These are phyloP conservation scores for Adineta ricciae DNA, from an alignment of 2,888 invertebrate genomes.

Conservation along the genomic window DNA sequence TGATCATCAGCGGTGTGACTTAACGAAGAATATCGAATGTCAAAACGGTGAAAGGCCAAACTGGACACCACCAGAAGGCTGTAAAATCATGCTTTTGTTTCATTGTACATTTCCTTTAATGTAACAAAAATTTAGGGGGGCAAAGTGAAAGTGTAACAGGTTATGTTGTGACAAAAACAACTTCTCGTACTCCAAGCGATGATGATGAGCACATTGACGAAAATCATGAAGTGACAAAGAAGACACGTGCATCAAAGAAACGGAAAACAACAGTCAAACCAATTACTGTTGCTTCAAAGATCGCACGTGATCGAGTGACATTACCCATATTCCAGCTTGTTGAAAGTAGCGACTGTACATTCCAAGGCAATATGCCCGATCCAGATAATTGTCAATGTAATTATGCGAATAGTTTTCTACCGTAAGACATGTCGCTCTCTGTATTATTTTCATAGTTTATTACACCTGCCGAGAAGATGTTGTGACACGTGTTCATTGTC, in stretches of 20 bases:
- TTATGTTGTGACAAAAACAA: background rate
- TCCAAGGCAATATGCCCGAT: slow-evolving; percentile 26
- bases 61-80: slow-evolving; percentile 34
- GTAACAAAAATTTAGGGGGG: background rate
- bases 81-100: background rate
- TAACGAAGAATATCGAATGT: slow-evolving; percentile 27
- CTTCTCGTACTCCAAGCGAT: background rate
- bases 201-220: background rate
- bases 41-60: slow-evolving; percentile 32
- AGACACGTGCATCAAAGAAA: background rate
- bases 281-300: slow-evolving; percentile 6
- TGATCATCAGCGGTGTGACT: slow-evolving; percentile 32
- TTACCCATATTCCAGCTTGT: background rate
- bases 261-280: background rate
- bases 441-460: slow-evolving; percentile 16
- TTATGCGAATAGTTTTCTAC: background rate
- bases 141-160: background rate
- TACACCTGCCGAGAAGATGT: slow-evolving; percentile 26
- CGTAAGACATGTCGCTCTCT: background rate
- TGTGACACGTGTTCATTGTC: slow-evolving; percentile 24
- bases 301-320: background rate
- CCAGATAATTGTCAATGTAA: slow-evolving; percentile 29
- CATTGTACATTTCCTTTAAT: no score
- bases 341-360: slow-evolving; percentile 22
- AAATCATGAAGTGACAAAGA: background rate